phyloP scores from a whole-genome alignment of 2,113 vertebrate species.

The Maccullochella peelii region DNA sequence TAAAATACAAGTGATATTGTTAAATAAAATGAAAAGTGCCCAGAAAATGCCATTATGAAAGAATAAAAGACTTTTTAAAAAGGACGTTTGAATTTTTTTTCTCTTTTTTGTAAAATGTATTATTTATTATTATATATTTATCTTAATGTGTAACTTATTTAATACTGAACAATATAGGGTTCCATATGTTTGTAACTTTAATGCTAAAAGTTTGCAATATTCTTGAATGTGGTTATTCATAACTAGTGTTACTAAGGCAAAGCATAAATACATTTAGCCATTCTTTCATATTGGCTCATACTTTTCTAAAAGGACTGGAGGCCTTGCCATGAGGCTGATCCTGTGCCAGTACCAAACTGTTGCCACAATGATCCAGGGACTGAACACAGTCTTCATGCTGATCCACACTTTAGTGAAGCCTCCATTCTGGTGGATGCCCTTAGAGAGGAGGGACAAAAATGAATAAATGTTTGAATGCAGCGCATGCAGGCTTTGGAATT shows the following conservation, averaged over 20 bases:
- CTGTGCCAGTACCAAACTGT: constrained; percentile 59
- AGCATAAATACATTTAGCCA: neutral
- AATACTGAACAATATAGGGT: neutral
- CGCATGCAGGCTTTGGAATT: neutral
- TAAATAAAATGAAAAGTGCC: neutral
- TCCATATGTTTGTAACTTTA: neutral
- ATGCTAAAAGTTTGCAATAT: neutral
- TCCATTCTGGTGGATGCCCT: constrained; percentile 68
- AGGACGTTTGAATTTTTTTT: neutral
- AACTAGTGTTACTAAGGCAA: neutral
- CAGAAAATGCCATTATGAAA: neutral
- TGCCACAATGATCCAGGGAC: constrained; percentile 37
- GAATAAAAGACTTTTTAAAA: too few species aligned
- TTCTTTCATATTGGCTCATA: constrained; percentile 5
- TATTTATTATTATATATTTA: neutral
- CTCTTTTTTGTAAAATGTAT: neutral
- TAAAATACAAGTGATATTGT: neutral
- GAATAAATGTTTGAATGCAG: neutral
- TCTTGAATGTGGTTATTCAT: neutral
- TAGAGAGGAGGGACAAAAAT: neutral
- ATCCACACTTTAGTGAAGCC: constrained; percentile 67
- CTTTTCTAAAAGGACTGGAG: constrained; percentile 62
- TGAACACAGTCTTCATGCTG: constrained; percentile 51
- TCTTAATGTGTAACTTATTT: neutral
- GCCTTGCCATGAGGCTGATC: constrained; percentile 48